phyloP scores from a whole-genome alignment of 1,140 invertebrate genomes.

The Anastrepha ludens region DNA sequence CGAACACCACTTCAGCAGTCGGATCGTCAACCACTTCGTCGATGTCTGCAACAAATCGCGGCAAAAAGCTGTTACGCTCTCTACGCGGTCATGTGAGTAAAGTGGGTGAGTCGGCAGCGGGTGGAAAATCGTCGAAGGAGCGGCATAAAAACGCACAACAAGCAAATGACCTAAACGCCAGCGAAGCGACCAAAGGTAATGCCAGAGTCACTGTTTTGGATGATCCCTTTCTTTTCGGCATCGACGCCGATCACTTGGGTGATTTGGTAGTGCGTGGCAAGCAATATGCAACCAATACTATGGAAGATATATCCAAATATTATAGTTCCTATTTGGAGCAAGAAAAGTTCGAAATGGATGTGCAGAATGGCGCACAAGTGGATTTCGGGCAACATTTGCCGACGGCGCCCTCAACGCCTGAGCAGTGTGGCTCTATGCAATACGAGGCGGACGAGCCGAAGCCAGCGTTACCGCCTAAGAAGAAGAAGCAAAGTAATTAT shows the following conservation, averaged over 20 bases:
- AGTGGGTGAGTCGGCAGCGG: constrained; percentile 34
- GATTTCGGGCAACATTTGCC: constrained; percentile 52
- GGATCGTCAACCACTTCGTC: not conserved
- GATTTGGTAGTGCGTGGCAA: constrained; percentile 67
- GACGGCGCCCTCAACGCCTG: constrained; percentile 53
- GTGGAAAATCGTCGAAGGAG: not conserved
- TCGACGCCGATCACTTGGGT: constrained; percentile 70
- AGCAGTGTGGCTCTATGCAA: not conserved
- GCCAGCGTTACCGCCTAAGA: constrained; percentile 69
- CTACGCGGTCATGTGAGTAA: constrained; percentile 65
- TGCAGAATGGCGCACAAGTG: not conserved
- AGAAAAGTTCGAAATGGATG: constrained; percentile 17
- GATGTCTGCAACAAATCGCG: constrained; percentile 61
- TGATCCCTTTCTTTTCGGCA: constrained; percentile 73
- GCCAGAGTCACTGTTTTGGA: constrained; percentile 71
- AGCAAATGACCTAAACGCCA: not conserved
- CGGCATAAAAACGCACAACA: not conserved
- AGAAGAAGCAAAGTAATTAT: constrained; percentile 59
- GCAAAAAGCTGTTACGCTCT: constrained; percentile 70
- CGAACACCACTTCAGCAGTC: not conserved
- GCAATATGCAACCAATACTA: constrained; percentile 59
- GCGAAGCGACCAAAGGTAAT: constrained; percentile 66
- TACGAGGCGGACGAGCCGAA: constrained; percentile 58
- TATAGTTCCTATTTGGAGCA: constrained; percentile 57
- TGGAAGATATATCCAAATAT: constrained; percentile 66